Evolutionary conservation across 2,113 vertebrate genomes (phyloP).

Genomic region (Rhadina sibilatrix): DNA sequence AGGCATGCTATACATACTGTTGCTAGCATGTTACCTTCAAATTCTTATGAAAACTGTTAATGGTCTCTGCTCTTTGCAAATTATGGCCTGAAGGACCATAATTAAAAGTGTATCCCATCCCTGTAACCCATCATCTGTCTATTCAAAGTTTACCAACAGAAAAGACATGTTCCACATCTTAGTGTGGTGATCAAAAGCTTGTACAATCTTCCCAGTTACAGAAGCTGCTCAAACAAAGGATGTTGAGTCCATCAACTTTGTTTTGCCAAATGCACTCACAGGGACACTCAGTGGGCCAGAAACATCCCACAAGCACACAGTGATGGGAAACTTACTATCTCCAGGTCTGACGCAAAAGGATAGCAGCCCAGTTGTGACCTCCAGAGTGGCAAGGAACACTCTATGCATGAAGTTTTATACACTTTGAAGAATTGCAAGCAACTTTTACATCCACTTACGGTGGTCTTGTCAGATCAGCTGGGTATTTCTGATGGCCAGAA

Average conservation of each 20-base stretch:
- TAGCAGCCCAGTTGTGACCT: not conserved
- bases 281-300: not conserved
- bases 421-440: not conserved
- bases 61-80: not conserved
- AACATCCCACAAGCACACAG: rapidly evolving
- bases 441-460: not conserved
- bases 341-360: not conserved
- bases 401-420: not conserved
- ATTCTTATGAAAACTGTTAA: not conserved
- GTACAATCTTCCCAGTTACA: not conserved
- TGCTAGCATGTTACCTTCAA: not conserved
- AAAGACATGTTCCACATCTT: not conserved
- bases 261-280: not conserved
- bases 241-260: not conserved
- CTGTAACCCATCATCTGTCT: not conserved
- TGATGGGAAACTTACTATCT: not conserved
- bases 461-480: not conserved
- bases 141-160: not conserved
- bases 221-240: not conserved
- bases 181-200: not conserved
- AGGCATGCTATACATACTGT: not conserved
- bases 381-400: not conserved
- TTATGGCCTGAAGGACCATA: not conserved
- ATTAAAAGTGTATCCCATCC: not conserved
- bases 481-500: not conserved